These are phyloP conservation scores for Drosophila anomelani DNA, from an alignment of 2,888 invertebrate genomes.

Conservation along the genomic window DNA sequence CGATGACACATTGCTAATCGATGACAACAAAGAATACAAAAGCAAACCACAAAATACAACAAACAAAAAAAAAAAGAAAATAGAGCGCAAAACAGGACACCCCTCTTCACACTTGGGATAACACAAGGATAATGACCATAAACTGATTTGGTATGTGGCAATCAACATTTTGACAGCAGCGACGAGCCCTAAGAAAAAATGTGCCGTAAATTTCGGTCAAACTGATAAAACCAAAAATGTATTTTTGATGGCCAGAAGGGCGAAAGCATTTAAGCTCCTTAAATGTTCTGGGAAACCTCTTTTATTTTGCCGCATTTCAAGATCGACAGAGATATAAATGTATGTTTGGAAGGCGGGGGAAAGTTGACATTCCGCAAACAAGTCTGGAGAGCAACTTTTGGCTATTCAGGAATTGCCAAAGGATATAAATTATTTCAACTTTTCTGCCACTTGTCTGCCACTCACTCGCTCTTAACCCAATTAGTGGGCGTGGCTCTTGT, in stretches of 20 bases:
- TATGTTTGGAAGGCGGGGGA: conserved; percentile 3
- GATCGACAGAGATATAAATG: conserved; percentile 30
- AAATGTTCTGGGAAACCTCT: conserved; percentile 22
- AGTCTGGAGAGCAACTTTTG: conserved; percentile 12
- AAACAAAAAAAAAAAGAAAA: not conserved
- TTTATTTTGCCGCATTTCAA: conserved; percentile 52
- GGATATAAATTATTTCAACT: conserved; percentile 35
- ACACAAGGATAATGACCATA: conserved; percentile 57
- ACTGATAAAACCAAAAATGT: conserved; percentile 43
- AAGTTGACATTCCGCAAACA: conserved; percentile 52
- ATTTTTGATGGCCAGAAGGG: conserved; percentile 44
- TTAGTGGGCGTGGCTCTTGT: conserved; percentile 58
- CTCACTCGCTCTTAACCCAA: conserved; percentile 40
- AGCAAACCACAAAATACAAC: conserved; percentile 36
- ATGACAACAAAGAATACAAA: conserved; percentile 55
- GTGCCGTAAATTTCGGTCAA: conserved; percentile 22
- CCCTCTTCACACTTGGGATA: conserved; percentile 72
- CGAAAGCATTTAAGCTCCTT: conserved; percentile 19
- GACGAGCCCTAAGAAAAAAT: conserved; percentile 17
- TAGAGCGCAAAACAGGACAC: conserved; percentile 11
- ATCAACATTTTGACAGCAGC: conserved; percentile 39
- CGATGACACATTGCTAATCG: too few species aligned
- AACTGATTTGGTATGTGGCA: conserved; percentile 51
- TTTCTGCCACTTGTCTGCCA: conserved; percentile 8
- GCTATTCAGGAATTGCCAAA: conserved; percentile 28